Base-by-base conservation (phyloP, 1,140 invertebrate species). In the Drosophila rufa region DNA sequence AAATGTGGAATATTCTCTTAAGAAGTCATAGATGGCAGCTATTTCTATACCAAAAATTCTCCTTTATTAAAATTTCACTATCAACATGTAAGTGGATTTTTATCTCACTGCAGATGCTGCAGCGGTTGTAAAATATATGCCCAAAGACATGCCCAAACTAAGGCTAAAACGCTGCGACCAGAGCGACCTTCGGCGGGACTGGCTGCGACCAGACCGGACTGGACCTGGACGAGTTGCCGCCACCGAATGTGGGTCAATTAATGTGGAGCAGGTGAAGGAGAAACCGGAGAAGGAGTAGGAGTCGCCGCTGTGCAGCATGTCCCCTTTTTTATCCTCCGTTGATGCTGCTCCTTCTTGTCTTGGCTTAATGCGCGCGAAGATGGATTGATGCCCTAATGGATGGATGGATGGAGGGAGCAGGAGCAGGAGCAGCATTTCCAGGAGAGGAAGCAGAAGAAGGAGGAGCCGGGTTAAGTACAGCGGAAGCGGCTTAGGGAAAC, bases 401-500 rank as follows among this genome's bases (percentile, higher is more conserved):
- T 73, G 67, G 61, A 66, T 60, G 74, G 56, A 9, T 14, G 8
- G 12, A 15, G 15, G 56, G 40, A 48, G 22, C 22, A 25, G 27
- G 11, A 47, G 27, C 22, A 25, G 27, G 8, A 47, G 27, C 12
- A 36, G 45, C 36, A 12, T 9, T 7, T 0, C 2, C 40, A 48
- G 12, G n/a, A 12, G 22, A 3, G 19, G 53, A n/a, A 30, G 33
- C 11, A 36, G 11, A 36, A 17, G 36, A 17, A 36, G 45, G 27
- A 25, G 65, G 38, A 43, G 36, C 36, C 36, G 33, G 46, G 43
- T 43, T 74, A 60, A 74, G 70, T 73, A 74, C 67, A 79, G 69
- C 81, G 84, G 85, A 87, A 87, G 81, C 81, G 68, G 75, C 77
- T 81, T 90, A 75, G 76, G 85, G 81, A 89, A 90, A 84, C 78